Base-by-base conservation (phyloP, 2,888 invertebrate species). In the Graphium colonna region DNA sequence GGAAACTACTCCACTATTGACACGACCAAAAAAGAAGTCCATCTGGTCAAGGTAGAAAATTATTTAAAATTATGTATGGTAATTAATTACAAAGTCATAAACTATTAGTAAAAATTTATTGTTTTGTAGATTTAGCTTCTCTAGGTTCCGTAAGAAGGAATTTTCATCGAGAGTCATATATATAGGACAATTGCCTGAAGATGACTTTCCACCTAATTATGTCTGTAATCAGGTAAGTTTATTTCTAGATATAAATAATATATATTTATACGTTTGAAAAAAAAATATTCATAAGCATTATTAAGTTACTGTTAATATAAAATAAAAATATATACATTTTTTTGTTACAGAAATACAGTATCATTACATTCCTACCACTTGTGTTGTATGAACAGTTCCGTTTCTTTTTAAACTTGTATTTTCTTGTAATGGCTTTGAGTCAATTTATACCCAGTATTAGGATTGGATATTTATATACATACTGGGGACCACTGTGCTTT, bases 401-500 rank as follows among this genome's bases (percentile, higher is more conserved):
- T 69, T 99, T 98, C 89, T 99, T 99, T 86, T 91, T 99, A 62
- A 99, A 99, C 88, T 87, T 99, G 55, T 99, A 98, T 82, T 99
- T 99, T 87, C 91, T 99, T 63, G 92, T 99, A 55, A 99, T 99
- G 99, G 99, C 99, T 0, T 91, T 96, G 51, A 98, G 98, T 71
- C 99, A 99, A 88, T 98, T 99, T 86, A 96, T 99, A 75, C 97
- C 98, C 17, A 97, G 97, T 71, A 95, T 99, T 63, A 92, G 97
- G 66, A 97, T 99, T 70, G 99, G 99, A 1, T 98, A 98, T 78
- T 92, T 99, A 41, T 99, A 99, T 82, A 99, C 99, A 0, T 99
- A 99, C 82, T 99, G 99, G 99, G 99, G 98, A 58, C 99, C 99
- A 42, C 82, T 99, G 91, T 95, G 97, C 67, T 99, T 99, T 88